Conservation (phyloP, 2,113 vertebrate genomes). For the Dendrocopos noguchii region DNA sequence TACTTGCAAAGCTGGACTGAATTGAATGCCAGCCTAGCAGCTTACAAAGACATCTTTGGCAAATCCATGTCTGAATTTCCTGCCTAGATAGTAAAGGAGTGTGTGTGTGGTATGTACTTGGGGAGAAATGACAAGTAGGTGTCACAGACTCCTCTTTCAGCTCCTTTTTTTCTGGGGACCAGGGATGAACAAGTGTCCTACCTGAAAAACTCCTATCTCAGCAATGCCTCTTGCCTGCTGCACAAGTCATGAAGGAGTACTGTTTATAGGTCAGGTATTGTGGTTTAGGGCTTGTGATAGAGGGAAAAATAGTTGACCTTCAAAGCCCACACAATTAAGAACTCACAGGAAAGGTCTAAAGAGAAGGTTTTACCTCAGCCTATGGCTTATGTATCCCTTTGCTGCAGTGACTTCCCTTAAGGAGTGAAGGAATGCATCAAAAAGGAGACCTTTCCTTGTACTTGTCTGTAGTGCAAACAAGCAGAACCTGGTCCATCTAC, state of each 20-base stretch:
- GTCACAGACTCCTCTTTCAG: background rate
- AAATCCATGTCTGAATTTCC: background rate
- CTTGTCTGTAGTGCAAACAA: rapidly evolving
- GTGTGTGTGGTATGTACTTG: rapidly evolving
- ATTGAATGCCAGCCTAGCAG: background rate
- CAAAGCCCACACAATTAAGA: background rate
- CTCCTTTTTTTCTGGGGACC: background rate
- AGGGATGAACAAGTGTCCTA: background rate
- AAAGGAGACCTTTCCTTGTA: background rate
- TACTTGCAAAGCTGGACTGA: background rate
- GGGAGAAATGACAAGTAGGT: background rate
- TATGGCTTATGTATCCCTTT: background rate
- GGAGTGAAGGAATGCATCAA: background rate
- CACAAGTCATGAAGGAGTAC: background rate
- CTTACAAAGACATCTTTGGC: background rate
- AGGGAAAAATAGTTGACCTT: background rate
- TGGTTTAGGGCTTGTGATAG: background rate
- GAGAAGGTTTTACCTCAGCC: background rate
- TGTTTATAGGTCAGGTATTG: background rate
- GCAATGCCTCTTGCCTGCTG: background rate
- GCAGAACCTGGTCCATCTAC: background rate
- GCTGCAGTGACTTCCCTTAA: background rate
- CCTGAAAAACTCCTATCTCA: background rate
- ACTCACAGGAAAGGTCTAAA: background rate
- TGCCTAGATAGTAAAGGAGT: background rate